Conservation (phyloP, 2,797 vertebrate genomes). For the Anniella stebbinsi region DNA sequence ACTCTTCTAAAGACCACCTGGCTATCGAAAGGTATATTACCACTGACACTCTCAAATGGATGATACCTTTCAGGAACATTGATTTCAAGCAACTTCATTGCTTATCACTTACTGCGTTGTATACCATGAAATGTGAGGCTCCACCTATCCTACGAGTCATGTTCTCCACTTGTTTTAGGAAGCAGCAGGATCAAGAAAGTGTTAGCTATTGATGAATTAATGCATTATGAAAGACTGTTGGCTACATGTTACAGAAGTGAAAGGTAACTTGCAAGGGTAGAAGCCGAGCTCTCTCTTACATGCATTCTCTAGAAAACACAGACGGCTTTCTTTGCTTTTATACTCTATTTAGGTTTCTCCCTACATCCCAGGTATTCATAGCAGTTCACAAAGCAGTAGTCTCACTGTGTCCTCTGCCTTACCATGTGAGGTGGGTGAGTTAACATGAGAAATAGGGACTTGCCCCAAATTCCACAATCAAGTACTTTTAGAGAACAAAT, state of each 20-base stretch:
- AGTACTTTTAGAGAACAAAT: not conserved
- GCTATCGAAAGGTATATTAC: not conserved
- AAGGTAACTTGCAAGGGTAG: not conserved
- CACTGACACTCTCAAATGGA: not conserved
- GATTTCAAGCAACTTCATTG: not conserved
- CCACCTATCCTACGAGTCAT: not conserved
- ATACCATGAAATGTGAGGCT: not conserved
- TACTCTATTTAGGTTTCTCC: not conserved
- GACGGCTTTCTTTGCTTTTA: conserved; percentile 1
- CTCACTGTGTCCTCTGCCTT: not conserved
- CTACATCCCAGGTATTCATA: not conserved
- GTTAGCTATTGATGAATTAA: not conserved
- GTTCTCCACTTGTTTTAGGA: not conserved
- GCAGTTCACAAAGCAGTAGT: not conserved
- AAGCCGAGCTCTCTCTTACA: not conserved
- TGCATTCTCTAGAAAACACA: not conserved
- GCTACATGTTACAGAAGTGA: not conserved
- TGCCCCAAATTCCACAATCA: not conserved
- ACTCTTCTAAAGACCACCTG: not conserved
- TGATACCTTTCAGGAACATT: not conserved
- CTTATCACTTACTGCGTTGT: conserved; percentile 6
- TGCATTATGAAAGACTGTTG: not conserved
- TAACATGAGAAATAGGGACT: not conserved
- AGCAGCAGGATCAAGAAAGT: not conserved
- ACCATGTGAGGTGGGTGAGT: not conserved